Percentiles rank a stretch among this genome's conserved stretches.
phyloP scores from a whole-genome alignment of 2,888 invertebrate species.

The Girardia tigrina region DNA sequence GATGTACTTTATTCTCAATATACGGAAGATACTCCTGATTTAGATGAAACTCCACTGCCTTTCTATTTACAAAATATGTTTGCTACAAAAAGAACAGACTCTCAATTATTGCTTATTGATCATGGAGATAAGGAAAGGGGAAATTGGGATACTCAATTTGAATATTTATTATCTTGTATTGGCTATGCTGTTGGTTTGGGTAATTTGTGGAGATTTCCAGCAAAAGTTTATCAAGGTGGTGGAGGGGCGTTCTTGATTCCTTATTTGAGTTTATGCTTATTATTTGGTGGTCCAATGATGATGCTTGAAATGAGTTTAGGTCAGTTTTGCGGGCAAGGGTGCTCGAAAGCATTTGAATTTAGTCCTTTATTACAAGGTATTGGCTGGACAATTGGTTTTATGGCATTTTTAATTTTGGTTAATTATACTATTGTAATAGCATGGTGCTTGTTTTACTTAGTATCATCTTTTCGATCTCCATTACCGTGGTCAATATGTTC shows the following conservation, averaged over 20 bases:
- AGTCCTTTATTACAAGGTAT: not conserved
- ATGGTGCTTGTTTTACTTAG: not conserved
- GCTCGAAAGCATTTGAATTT: not conserved
- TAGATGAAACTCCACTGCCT: too few species aligned
- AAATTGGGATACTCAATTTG: conserved; percentile 2
- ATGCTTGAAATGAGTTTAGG: not conserved
- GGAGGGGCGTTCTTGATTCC: not conserved
- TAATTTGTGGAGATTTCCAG: not conserved
- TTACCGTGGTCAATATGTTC: not conserved
- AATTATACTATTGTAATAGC: not conserved
- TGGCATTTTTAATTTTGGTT: not conserved
- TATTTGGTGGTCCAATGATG: not conserved
- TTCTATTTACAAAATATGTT: too few species aligned
- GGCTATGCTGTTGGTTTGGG: not conserved
- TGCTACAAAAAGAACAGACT: too few species aligned
- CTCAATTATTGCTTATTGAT: too few species aligned
- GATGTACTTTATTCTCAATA: too few species aligned
- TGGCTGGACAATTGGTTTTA: not conserved
- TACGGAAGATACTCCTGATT: too few species aligned
- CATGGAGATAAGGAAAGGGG: not conserved
- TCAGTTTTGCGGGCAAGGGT: not conserved
- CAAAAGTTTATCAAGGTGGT: not conserved
- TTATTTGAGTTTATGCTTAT: not conserved
- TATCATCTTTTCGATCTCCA: not conserved
- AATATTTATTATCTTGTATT: not conserved